Base-by-base conservation (phyloP, 2,888 invertebrate genomes). In the Tubiluchus corallicola region DNA sequence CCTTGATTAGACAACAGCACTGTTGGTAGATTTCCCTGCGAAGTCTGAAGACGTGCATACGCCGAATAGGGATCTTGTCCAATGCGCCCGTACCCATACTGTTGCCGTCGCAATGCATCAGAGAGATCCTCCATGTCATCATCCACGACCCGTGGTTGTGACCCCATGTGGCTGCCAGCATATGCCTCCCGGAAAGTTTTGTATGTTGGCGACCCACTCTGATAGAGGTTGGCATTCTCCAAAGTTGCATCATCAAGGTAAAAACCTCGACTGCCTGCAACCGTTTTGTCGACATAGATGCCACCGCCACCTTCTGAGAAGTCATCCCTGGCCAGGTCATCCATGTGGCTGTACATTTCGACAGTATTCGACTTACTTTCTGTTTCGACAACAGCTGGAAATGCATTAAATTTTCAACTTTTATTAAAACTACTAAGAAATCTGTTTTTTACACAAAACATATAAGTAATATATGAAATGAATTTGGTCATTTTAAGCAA, bases 321-420 rank as follows among this genome's bases (percentile, higher is more conserved):
- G 29, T 29, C 29, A n/a, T 29, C 29, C 9, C 29, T 9, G n/a
- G 29, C 29, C 9, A 29, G 29, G 29, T 29, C 29, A n/a, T 29
- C 29, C 9, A 29, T n/a, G 29, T 29, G 29, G n/a, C 29, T 29
- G 29, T 29, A 29, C 29, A 29, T 29, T n/a, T 29, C 29, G 29
- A 29, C 29, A n/a, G 29, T 29, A n/a, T 29, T 29, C 29, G 29
- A 29, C 29, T 29, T 29, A n/a, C 9, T 29, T 9, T 29, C 29
- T n/a, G 29, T 29, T n/a, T 29, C 29, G 29, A n/a, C 29, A 29
- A n/a, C 29, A n/a, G 29, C 29, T n/a, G 29, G n/a, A n/a, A n/a
- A n/a, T n/a, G n/a, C n/a, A n/a, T n/a, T n/a, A n/a, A n/a, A n/a
- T n/a, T n/a, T n/a, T n/a, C n/a, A n/a, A n/a, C n/a, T n/a, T n/a